Percentiles rank a stretch among this genome's conserved stretches.
phyloP scores from a whole-genome alignment of 2,113 vertebrate genomes.

The Datnioides undecimradiatus region DNA sequence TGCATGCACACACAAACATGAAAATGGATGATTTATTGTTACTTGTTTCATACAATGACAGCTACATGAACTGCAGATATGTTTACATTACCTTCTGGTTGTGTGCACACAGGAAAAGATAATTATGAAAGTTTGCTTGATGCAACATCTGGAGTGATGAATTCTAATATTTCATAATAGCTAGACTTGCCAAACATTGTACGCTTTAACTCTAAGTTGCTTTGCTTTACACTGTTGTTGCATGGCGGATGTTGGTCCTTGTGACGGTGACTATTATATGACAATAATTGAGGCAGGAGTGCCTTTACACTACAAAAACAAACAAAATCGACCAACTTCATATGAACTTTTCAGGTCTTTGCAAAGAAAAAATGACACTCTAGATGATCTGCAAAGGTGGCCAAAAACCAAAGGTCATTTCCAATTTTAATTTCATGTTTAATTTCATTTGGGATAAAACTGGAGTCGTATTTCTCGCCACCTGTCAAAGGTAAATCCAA shows the following conservation, averaged over 20 bases:
- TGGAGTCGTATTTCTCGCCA: slow-evolving; percentile 18
- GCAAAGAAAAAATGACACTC: slow-evolving; percentile 7
- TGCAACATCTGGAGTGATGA: neutral
- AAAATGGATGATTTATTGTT: slow-evolving; percentile 7
- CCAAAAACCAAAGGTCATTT: slow-evolving; percentile 17
- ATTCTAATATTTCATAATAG: slow-evolving; percentile 5
- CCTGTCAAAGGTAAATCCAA: slow-evolving; percentile 42
- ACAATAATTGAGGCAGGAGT: neutral
- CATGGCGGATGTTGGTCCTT: neutral
- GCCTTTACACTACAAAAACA: neutral
- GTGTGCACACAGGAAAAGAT: neutral
- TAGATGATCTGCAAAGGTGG: neutral
- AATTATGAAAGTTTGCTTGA: slow-evolving; percentile 1
- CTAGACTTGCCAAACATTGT: neutral
- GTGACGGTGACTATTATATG: neutral
- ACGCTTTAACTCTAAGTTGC: neutral
- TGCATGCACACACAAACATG: neutral
- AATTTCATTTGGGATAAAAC: slow-evolving; percentile 26
- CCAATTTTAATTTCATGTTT: slow-evolving; percentile 37
- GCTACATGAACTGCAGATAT: neutral
- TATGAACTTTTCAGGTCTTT: slow-evolving; percentile 1
- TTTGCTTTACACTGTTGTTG: neutral
- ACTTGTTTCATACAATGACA: slow-evolving; percentile 11
- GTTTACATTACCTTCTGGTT: neutral
- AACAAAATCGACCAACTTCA: neutral